phyloP scores from a whole-genome alignment of 2,113 vertebrate species.

The Trematocara nigrifrons region DNA sequence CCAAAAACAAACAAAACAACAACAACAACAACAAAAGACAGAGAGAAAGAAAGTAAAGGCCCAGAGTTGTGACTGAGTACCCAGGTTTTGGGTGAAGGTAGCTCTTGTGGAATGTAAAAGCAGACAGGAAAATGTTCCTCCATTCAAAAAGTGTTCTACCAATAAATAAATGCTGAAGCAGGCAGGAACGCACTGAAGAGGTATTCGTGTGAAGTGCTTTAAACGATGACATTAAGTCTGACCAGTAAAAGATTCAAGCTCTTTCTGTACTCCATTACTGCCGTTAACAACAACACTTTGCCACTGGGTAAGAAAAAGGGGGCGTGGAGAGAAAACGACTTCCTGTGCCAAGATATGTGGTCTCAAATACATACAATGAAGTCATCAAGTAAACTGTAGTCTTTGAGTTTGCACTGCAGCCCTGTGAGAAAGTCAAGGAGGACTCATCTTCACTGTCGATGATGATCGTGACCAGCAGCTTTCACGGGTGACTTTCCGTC shows the following conservation, averaged over 20 bases:
- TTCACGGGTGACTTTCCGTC: not conserved
- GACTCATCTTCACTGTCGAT: conserved; percentile 6
- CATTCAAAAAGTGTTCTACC: conserved; percentile 15
- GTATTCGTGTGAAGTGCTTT: conserved; percentile 72
- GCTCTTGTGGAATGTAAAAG: conserved; percentile 65
- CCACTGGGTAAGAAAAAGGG: not conserved
- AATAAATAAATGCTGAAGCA: conserved; percentile 64
- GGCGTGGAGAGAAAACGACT: not conserved
- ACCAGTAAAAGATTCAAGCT: conserved; percentile 36
- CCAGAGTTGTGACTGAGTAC: conserved; percentile 61
- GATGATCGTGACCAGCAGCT: not conserved
- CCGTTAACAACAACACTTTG: conserved; percentile 16
- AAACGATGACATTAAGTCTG: conserved; percentile 42
- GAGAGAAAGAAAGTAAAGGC: conserved; percentile 4
- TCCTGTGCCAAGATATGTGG: conserved; percentile 15
- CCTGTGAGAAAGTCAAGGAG: not conserved
- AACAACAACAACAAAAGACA: not conserved
- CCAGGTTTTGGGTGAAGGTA: conserved; percentile 41
- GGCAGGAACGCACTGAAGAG: conserved; percentile 59
- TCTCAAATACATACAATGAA: not conserved
- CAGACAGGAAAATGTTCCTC: conserved; percentile 38
- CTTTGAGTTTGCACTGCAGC: not conserved
- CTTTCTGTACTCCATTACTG: conserved; percentile 17
- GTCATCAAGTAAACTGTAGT: not conserved
- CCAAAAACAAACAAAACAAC: conserved; percentile 11